Evolutionary conservation across 2,113 vertebrate species (phyloP).

Genomic region (Oreotrochilus melanogaster): DNA sequence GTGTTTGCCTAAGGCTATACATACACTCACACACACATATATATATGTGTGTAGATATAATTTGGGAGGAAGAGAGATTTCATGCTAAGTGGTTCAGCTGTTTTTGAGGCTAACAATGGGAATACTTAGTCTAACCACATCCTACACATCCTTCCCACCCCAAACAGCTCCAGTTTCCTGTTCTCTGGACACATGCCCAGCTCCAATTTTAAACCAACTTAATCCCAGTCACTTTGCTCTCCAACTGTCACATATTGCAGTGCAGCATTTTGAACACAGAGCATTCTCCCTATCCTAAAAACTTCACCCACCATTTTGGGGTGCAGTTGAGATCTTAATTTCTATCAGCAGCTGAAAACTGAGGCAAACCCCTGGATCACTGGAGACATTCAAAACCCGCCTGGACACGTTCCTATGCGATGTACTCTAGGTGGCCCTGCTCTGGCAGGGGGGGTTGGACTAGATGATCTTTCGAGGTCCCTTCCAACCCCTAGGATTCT

Average conservation of each 20-base stretch:
- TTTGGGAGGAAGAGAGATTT: neutral
- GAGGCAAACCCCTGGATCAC: neutral
- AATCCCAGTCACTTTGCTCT: neutral
- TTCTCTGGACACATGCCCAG: neutral
- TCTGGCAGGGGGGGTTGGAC: no score
- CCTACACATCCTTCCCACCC: accelerated
- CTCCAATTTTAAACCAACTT: neutral
- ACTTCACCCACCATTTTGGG: neutral
- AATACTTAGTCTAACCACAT: accelerated
- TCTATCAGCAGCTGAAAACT: neutral
- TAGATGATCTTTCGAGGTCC: no score
- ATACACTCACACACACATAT: accelerated
- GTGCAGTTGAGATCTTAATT: neutral
- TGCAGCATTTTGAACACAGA: neutral
- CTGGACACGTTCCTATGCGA: no score
- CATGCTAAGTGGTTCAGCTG: neutral
- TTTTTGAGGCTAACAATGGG: neutral
- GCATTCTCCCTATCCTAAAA: neutral
- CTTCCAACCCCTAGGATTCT: no score
- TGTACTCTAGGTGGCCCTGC: no score
- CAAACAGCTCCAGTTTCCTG: neutral
- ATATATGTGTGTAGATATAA: neutral
- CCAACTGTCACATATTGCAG: neutral
- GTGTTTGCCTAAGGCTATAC: neutral
- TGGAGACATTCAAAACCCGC: no score